Evolutionary conservation across 2,113 vertebrate species (phyloP).

Genomic region (Stigmatopora argus): DNA sequence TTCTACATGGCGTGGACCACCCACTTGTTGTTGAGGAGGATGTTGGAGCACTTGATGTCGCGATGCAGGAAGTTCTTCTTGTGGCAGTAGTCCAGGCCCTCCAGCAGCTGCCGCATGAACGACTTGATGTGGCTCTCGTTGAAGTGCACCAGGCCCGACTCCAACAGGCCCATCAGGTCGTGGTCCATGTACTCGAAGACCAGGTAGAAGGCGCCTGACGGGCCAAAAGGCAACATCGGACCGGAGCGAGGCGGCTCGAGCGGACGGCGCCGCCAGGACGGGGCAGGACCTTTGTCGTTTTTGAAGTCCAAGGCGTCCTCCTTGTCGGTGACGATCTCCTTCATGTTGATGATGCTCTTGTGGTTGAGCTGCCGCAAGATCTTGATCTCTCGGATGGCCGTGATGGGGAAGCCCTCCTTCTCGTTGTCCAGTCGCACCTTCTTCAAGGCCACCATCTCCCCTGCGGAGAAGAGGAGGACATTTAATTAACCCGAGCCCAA

Average conservation of each 20-base stretch:
- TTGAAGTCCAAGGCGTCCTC: conserved; percentile 98
- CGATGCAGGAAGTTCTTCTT: conserved; percentile 98
- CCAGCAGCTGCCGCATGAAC: conserved; percentile 97
- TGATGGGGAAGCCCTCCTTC: conserved; percentile 97
- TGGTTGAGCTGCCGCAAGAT: conserved; percentile 95
- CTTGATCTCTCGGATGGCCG: conserved; percentile 95
- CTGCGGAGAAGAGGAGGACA: conserved; percentile 45
- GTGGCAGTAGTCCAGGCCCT: conserved; percentile 97
- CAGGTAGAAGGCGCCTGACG: conserved; percentile 90
- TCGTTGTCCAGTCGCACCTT: conserved; percentile 97
- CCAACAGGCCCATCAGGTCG: conserved; percentile 95
- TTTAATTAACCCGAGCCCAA: not conserved
- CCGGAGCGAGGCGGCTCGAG: not conserved
- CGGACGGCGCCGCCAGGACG: no score
- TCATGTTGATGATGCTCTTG: conserved; percentile 98
- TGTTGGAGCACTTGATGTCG: conserved; percentile 98
- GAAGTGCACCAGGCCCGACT: conserved; percentile 96
- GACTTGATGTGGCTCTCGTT: conserved; percentile 97
- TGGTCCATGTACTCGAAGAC: conserved; percentile 99
- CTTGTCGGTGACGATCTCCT: conserved; percentile 98
- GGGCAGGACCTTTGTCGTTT: conserved; percentile 98
- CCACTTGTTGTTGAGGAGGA: conserved; percentile 94
- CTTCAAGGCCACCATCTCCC: conserved; percentile 93
- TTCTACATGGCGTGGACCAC: not conserved
- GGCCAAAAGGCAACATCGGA: no score